Percentiles rank a stretch among this genome's conserved stretches.
These are phyloP conservation scores for Plectropomus leopardus DNA, from an alignment of 2,113 vertebrate genomes.

Conservation along the genomic window DNA sequence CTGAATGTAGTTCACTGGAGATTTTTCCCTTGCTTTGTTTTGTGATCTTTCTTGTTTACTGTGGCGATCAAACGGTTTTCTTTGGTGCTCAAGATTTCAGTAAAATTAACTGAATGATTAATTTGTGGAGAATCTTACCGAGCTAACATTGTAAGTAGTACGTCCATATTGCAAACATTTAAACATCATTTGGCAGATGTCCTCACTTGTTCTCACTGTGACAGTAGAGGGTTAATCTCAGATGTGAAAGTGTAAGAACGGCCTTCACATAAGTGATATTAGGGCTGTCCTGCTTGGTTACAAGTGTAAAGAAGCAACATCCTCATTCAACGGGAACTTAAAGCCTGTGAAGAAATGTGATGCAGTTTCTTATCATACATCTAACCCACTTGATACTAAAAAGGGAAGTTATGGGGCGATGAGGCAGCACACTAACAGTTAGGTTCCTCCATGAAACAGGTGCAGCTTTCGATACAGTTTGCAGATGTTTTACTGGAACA, in stretches of 20 bases:
- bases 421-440: background rate
- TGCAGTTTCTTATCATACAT: background rate
- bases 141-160: too few species aligned
- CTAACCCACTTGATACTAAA: background rate
- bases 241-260: background rate
- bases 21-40: too few species aligned
- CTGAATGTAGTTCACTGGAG: too few species aligned
- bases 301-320: slow-evolving; percentile 16
- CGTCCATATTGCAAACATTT: too few species aligned
- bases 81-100: too few species aligned
- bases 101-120: too few species aligned
- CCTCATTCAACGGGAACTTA: slow-evolving; percentile 2
- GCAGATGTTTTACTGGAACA: background rate
- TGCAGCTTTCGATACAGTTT: background rate
- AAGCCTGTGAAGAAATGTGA: background rate
- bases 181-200: background rate
- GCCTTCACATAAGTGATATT: background rate
- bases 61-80: too few species aligned
- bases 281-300: background rate
- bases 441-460: slow-evolving; percentile 22
- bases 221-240: background rate
- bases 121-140: too few species aligned
- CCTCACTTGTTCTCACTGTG: background rate
- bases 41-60: too few species aligned
- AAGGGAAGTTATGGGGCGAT: slow-evolving; percentile 28